Percentiles rank a stretch among this genome's conserved stretches.
phyloP scores from a whole-genome alignment of 1,140 invertebrate genomes.

The Drosophila willistoni region DNA sequence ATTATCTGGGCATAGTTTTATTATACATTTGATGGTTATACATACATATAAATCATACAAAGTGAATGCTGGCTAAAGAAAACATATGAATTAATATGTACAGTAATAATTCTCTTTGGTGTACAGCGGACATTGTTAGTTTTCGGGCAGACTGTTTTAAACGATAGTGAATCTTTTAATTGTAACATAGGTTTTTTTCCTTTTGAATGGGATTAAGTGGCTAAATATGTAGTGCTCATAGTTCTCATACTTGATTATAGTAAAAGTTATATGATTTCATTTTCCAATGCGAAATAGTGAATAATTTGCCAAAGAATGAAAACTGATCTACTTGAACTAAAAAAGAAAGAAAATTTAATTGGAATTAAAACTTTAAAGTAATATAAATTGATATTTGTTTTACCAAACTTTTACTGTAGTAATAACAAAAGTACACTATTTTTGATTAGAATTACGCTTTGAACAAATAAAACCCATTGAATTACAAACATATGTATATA shows the following conservation, averaged over 20 bases:
- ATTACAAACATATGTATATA: not conserved
- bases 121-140: too few relatives aligned
- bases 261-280: too few relatives aligned
- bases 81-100: too few relatives aligned
- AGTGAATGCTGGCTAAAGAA: constrained; percentile 21
- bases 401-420: not conserved
- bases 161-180: too few relatives aligned
- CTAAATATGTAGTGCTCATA: too few relatives aligned
- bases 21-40: not conserved
- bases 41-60: not conserved
- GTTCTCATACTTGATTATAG: too few relatives aligned
- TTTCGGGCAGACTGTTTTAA: too few relatives aligned
- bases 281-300: too few relatives aligned
- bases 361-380: not conserved
- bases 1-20: constrained; percentile 26
- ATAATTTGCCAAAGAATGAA: constrained; percentile 8
- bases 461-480: not conserved
- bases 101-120: too few relatives aligned
- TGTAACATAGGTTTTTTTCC: too few relatives aligned
- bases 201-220: too few relatives aligned
- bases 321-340: not conserved
- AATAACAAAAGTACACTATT: not conserved
- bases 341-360: too few relatives aligned
- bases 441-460: constrained; percentile 7
- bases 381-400: not conserved